Evolutionary conservation across 2,797 vertebrate genomes (phyloP), one percentile per base, ranked within the genome.

Genomic region (Tokudaia tokunoshimensis): DNA sequence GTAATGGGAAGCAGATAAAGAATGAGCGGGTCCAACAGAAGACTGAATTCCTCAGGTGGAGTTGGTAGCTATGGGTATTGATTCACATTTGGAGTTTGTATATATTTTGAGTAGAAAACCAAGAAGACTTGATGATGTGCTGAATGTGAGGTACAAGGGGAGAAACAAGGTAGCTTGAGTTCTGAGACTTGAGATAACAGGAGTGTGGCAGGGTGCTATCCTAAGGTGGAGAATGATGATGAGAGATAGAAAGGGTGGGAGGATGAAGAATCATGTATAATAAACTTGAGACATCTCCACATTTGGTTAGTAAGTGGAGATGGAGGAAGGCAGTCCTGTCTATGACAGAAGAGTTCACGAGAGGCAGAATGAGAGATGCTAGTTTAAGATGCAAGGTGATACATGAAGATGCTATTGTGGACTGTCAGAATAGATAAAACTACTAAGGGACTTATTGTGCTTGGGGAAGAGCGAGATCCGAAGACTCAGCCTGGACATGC

Each of bases 291-390:
- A 76, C 90, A 47, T 2, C 29, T 91, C 12, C 52, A 52, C 52
- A 52, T 95, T 96, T 94, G 82, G 59, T 82, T 79, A 6, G 5
- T 22, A 57, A 52, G 24, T 94, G 57, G 61, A 79, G n/a, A 55
- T 94, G 41, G 75, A 83, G 92, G 61, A 89, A 96, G 70, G 65
- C 29, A 92, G 44, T 57, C 59, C 44, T 55, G 37, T 83, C 41
- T n/a, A 19, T 55, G 44, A 86, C 22, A 31, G 74, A 75, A 55
- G 13, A 52, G 17, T 76, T 94, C 72, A 87, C 20, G 19, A 34
- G 34, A 9, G 15, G 76, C 52, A 79, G 26, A 65, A 8, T 84
- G 76, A 72, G 47, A 94, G 37, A 80, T 26, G 41, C 4, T 75
- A 75, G 90, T 72, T 44, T 81, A 63, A 34, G 72, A 89, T n/a